A percentile compares a stretch with the other conserved stretches of the same genome.
These are phyloP conservation scores for Drosophila miranda DNA, from an alignment of 1,140 invertebrate species.

Conservation along the genomic window DNA sequence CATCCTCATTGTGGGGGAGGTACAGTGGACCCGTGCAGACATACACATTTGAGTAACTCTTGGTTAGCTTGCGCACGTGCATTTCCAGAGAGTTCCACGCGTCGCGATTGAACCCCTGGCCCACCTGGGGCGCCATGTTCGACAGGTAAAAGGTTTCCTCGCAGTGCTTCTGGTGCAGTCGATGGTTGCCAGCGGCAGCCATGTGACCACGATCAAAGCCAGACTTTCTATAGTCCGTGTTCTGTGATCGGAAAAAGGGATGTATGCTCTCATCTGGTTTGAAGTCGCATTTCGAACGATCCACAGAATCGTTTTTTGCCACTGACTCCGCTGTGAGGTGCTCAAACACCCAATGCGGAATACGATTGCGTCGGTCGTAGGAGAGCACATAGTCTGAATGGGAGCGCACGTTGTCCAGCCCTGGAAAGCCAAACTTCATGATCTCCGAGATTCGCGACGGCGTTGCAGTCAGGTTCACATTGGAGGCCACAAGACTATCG, in stretches of 20 bases:
- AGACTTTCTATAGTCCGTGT: slow-evolving; percentile 94
- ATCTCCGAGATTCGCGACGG: slow-evolving; percentile 87
- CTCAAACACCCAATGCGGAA: slow-evolving; percentile 98
- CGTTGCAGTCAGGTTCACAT: slow-evolving; percentile 70
- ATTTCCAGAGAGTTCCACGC: slow-evolving; percentile 96
- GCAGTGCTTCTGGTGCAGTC: slow-evolving; percentile 89
- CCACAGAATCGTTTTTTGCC: slow-evolving; percentile 87
- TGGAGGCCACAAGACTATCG: slow-evolving; percentile 83
- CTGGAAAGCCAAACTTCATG: slow-evolving; percentile 97
- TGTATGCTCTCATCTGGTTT: slow-evolving; percentile 93
- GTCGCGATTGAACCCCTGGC: slow-evolving; percentile 96
- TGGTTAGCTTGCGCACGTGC: slow-evolving; percentile 93
- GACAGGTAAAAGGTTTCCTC: slow-evolving; percentile 94
- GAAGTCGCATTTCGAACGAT: slow-evolving; percentile 94
- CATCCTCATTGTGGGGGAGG: slow-evolving; percentile 91
- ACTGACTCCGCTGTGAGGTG: slow-evolving; percentile 93
- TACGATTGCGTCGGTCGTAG: slow-evolving; percentile 94
- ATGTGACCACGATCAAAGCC: slow-evolving; percentile 98
- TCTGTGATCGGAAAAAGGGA: slow-evolving; percentile 89
- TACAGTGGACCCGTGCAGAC: slow-evolving; percentile 98
- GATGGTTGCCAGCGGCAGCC: slow-evolving; percentile 98
- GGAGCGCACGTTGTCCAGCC: slow-evolving; percentile 93
- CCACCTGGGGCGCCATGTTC: slow-evolving; percentile 99
- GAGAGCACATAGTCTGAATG: slow-evolving; percentile 96
- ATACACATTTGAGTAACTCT: slow-evolving; percentile 93